phyloP scores from a whole-genome alignment of 2,888 invertebrate species.

The Perizoma affinitatum region DNA sequence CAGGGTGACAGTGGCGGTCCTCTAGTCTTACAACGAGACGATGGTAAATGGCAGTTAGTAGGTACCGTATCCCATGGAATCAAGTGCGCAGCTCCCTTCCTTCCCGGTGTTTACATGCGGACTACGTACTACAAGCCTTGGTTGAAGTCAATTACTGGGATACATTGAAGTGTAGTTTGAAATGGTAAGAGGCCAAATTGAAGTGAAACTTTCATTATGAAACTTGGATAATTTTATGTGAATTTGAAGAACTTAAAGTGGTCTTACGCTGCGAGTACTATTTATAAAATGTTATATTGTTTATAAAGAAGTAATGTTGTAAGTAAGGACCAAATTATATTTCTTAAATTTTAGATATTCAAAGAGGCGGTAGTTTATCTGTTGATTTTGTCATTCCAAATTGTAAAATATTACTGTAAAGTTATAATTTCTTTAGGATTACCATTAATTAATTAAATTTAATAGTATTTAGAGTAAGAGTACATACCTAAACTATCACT shows the following conservation, averaged over 20 bases:
- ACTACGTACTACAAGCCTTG: slow-evolving; percentile 96
- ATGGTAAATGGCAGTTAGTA: slow-evolving; percentile 93
- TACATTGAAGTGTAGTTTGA: slow-evolving; percentile 55
- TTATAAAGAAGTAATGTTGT: too few relatives aligned
- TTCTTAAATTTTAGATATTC: background rate
- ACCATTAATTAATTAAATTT: background rate
- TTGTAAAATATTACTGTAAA: slow-evolving; percentile 3
- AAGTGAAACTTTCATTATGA: background rate
- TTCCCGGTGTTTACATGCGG: slow-evolving; percentile 97
- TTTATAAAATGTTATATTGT: too few relatives aligned
- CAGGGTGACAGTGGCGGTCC: slow-evolving; percentile 98
- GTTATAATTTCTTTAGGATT: slow-evolving; percentile 6
- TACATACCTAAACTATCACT: slow-evolving; percentile 1
- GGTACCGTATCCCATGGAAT: slow-evolving; percentile 98
- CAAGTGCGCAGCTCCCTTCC: slow-evolving; percentile 95
- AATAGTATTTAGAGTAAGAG: too few relatives aligned
- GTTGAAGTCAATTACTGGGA: slow-evolving; percentile 94
- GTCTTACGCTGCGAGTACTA: background rate
- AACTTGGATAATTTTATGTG: background rate
- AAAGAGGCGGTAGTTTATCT: too few relatives aligned
- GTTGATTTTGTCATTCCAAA: background rate
- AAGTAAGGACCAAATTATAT: too few relatives aligned
- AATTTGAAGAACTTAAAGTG: background rate
- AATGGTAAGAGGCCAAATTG: background rate
- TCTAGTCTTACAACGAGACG: slow-evolving; percentile 91